phyloP scores from a whole-genome alignment of 2,113 vertebrate genomes.

The Apteryx owenii region DNA sequence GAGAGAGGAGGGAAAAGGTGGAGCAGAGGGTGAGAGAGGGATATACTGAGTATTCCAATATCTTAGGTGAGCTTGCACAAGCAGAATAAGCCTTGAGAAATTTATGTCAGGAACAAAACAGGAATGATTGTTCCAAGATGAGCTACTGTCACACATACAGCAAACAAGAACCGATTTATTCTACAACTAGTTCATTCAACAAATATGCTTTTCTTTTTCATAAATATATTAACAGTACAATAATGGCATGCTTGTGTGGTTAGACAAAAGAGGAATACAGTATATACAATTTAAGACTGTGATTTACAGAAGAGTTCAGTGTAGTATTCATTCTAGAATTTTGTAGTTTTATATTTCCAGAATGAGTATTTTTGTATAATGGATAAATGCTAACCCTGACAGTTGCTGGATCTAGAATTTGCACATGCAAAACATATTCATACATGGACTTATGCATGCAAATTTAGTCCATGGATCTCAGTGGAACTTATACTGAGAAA shows the following conservation, averaged over 20 bases:
- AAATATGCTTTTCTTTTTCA: not conserved
- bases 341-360: not conserved
- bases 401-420: not conserved
- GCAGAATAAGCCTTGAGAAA: not conserved
- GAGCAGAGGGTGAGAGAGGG: not conserved
- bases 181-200: not conserved
- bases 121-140: conserved; percentile 39
- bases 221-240: conserved; percentile 21
- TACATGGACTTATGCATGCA: not conserved
- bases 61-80: conserved; percentile 11
- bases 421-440: not conserved
- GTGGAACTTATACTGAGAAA: not conserved
- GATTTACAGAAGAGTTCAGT: not conserved
- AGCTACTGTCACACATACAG: not conserved
- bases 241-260: conserved; percentile 11
- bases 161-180: conserved; percentile 27
- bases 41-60: not conserved
- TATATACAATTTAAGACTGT: not conserved
- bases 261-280: not conserved
- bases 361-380: not conserved
- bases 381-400: not conserved
- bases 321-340: not conserved
- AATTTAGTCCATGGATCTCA: not conserved
- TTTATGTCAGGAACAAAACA: conserved; percentile 11
- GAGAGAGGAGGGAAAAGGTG: not conserved